Base-by-base conservation (phyloP, 2,888 invertebrate species). In the Drosophila atripex region DNA sequence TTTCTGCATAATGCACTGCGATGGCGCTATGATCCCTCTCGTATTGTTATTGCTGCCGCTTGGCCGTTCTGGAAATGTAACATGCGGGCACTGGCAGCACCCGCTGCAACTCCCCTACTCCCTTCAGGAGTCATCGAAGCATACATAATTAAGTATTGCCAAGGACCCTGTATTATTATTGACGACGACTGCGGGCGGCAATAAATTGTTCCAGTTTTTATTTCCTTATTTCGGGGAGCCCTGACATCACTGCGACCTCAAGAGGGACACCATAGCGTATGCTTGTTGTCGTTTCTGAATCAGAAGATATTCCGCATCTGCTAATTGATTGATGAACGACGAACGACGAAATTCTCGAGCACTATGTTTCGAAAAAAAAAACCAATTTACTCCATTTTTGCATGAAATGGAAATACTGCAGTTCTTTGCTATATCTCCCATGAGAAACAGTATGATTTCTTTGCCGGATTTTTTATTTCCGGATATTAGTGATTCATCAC, bases 171-270 rank as follows among this genome's bases (percentile, higher is more conserved):
- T 72, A 71, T 79, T 77, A 76, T 75, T 77, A 79, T 73, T 76
- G 84, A 86, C 79, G 77, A 79, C 75, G 83, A 88, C 79, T 84
- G 84, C 69, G 69, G 65, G 3, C 55, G 69, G 56, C 61, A 75
- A 72, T 79, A 73, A 85, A 86, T 86, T 77, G 79, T 82, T 88
- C 70, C 73, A 77, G 75, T 83, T 80, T 74, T 71, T 86, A 85
- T 79, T 79, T 71, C 63, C 68, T 68, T 73, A 77, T 71, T 79
- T 73, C 63, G 77, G 61, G 65, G 18, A 30, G 43, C 32, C 5
- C 43, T 18, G 51, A 47, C 43, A 38, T 39, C 51, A 49, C 35
- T 66, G 59, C 68, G 58, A 66, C 63, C 58, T 38, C 49, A 46
- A 61, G 18, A 25, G 49, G 77, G 75, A 51, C 65, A 55, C 66